These are phyloP conservation scores for Drosophila nikananu DNA, from an alignment of 1,140 invertebrate species.

Conservation along the genomic window DNA sequence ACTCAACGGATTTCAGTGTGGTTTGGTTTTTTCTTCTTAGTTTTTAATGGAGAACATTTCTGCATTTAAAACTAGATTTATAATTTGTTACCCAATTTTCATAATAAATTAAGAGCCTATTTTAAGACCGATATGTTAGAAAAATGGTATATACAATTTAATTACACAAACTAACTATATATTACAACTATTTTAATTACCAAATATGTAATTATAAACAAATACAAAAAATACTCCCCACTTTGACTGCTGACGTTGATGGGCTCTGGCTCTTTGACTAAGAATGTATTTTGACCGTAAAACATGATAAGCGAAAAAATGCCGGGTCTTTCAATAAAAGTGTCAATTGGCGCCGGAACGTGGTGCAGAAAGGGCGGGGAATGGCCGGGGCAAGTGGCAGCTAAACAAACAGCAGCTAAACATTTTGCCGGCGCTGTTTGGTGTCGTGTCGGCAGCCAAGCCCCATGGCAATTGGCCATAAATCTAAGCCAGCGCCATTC, in stretches of 20 bases:
- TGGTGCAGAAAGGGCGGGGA: neutral
- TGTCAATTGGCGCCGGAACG: constrained; percentile 52
- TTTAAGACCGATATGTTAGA: neutral
- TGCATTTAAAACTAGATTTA: too few species aligned
- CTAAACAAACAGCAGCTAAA: constrained; percentile 56
- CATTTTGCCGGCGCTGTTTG: constrained; percentile 67
- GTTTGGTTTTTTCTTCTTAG: too few species aligned
- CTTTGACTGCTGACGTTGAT: constrained; percentile 7
- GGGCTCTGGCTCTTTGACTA: constrained; percentile 9
- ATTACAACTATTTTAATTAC: neutral
- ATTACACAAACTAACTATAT: neutral
- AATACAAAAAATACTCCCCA: neutral
- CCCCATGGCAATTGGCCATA: constrained; percentile 77
- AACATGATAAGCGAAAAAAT: constrained; percentile 50
- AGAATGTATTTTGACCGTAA: constrained; percentile 32
- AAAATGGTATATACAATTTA: neutral
- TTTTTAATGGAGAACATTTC: too few species aligned
- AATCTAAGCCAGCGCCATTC: constrained; percentile 71
- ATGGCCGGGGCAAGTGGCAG: constrained; percentile 27
- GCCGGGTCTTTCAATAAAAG: constrained; percentile 50
- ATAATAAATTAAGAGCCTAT: neutral
- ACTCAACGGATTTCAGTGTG: too few species aligned
- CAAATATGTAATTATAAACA: constrained; percentile 6
- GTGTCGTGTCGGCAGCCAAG: constrained; percentile 79
- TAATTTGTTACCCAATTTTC: too few species aligned